Evolutionary conservation across 1,140 invertebrate genomes (phyloP), one percentile per base, ranked within the genome.

Genomic region (Copidosoma floridanum): DNA sequence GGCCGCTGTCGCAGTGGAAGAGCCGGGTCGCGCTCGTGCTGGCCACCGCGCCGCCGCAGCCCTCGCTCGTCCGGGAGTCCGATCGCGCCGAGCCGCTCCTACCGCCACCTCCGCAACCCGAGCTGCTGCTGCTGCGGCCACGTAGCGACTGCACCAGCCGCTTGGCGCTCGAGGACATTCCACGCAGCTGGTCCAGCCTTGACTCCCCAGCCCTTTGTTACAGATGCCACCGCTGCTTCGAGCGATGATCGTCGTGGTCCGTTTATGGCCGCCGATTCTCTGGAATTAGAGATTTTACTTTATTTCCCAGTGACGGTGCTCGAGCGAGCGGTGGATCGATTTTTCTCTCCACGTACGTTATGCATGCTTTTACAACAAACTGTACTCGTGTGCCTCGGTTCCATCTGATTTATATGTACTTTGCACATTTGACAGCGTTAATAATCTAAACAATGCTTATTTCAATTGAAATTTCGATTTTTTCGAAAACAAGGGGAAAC

Each of bases 121-220:
- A 68, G 52, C 71, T 67, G 50, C 74, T 79, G 12, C 74, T 76
- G 61, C 76, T 78, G 62, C 79, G 81, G 70, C 82, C 81, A 65
- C 85, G 80, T 78, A 86, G 82, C 78, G 84, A 86, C 81, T 87
- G 81, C 70, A 87, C 85, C 77, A 87, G 82, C 73, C 86, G 81
- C 82, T 86, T 87, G 74, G 85, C 86, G 78, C 85, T 85, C 72
- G 85, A 86, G 72, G 77, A 78, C 79, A 78, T 81, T 75, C 72
- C 78, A 75, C 78, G 77, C 46, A 79, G 69, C 67, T 79, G 77
- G 78, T 79, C 77, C 76, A 79, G 76, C 70, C 72, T 76, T 74
- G 67, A 74, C 66, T 60, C 54, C n/a, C n/a, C n/a, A n/a, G n/a
- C n/a, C n/a, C 57, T 59, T 50, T 47, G 61, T 32, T 8, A 32